Base-by-base conservation (phyloP, 2,113 vertebrate species). In the Dasyurus viverrinus region DNA sequence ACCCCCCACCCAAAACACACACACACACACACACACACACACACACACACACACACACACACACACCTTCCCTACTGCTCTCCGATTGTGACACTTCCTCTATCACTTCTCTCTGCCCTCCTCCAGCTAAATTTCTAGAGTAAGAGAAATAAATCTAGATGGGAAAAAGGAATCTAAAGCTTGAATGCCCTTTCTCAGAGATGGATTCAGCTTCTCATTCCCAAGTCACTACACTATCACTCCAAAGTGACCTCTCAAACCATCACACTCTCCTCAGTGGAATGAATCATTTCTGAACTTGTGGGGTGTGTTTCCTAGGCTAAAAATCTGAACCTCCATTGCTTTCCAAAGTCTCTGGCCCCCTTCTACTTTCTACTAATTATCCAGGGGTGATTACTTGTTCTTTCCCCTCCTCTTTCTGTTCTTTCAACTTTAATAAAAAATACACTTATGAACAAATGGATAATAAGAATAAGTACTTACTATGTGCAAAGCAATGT, bases 221-320 rank as follows among this genome's bases (percentile, higher is more conserved):
- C 54, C 76, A 42, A 48, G 90, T 25, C 52, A 10, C 89, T 50
- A 3, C 93, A 93, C 30, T 3, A 47, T 89, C 53, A 92, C 91
- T 92, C 93, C 95, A 91, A 24, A 52, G 96, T 89, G 93, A 92
- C 46, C 93, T 92, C 52, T 50, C 19, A 93, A 92, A 53, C 53
- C 94, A 14, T 30, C 48, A 48, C 90, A 57, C 89, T 84, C 46
- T 30, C 91, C 96, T 91, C 19, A 90, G 95, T 92, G 93, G 97
- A 48, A 93, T 92, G 54, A 94, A 95, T 92, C 60, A 90, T 89
- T 14, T 52, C 42, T 90, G 30, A 91, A 6, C 53, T 27, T 84
- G 89, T n/a, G 50, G 42, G 19, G 0, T 57, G 50, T 94, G 42
- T 84, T 54, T 94, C 68, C 91, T 60, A 89, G 25, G 93, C 60